These are phyloP conservation scores for Drosophila birchii DNA, from an alignment of 2,888 invertebrate species.

Conservation along the genomic window DNA sequence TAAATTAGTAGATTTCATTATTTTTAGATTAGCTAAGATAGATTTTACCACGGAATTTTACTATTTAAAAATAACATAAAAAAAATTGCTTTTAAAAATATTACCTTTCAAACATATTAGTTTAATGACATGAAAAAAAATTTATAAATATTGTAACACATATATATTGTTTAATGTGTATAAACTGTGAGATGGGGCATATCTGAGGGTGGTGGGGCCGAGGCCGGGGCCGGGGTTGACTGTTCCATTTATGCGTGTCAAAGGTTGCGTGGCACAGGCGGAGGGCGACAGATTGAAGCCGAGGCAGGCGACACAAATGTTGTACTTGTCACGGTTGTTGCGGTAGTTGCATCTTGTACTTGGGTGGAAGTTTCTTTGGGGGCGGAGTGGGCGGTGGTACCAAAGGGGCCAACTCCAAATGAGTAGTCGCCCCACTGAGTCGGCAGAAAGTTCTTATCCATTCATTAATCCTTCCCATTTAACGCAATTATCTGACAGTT, in stretches of 20 bases:
- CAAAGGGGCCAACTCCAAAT: constrained; percentile 44
- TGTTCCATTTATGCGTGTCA: constrained; percentile 82
- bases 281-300: constrained; percentile 77
- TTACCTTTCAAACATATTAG: no score
- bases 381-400: neutral
- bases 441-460: constrained; percentile 49
- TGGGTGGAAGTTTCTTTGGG: constrained; percentile 15
- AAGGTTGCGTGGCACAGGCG: constrained; percentile 70
- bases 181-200: constrained; percentile 6
- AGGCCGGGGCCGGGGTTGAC: constrained; percentile 31
- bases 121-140: no score
- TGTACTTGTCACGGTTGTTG: constrained; percentile 81
- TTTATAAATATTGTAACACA: no score
- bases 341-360: constrained; percentile 78
- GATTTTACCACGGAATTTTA: no score
- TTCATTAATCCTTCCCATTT: constrained; percentile 66
- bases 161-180: constrained; percentile 1
- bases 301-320: constrained; percentile 78
- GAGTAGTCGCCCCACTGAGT: constrained; percentile 45
- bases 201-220: constrained; percentile 15
- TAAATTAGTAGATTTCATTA: no score
- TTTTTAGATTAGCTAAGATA: no score
- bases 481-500: constrained; percentile 46
- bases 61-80: no score
- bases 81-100: no score